Evolutionary conservation across 2,888 invertebrate species (phyloP).

Genomic region (Cephonodes hylas): DNA sequence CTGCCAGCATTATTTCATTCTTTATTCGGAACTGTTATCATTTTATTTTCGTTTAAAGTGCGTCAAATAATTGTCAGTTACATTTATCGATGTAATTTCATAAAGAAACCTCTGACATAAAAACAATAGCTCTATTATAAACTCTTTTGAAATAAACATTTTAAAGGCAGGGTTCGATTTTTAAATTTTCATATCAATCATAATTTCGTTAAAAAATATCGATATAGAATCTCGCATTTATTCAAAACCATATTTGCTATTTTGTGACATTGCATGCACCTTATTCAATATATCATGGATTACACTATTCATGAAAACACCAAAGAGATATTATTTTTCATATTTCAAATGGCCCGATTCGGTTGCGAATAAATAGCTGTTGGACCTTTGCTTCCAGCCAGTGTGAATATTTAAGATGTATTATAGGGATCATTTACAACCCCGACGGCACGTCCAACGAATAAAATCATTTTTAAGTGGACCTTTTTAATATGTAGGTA

Average conservation of each 20-base stretch:
- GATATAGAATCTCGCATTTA: background rate
- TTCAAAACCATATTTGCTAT: background rate
- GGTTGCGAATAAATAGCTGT: constrained; percentile 34
- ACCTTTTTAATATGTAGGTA: constrained; percentile 32
- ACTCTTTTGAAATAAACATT: too few relatives aligned
- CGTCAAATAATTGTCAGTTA: too few relatives aligned
- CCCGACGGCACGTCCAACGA: constrained; percentile 35
- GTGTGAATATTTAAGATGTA: constrained; percentile 57
- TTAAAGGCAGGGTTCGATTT: background rate
- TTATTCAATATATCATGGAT: background rate
- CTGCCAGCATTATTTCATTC: background rate
- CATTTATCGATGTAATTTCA: too few relatives aligned
- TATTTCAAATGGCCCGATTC: constrained; percentile 10
- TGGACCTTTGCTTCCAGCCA: constrained; percentile 30
- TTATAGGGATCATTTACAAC: constrained; percentile 51
- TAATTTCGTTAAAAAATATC: background rate
- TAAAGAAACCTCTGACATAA: too few relatives aligned
- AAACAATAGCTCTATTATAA: too few relatives aligned
- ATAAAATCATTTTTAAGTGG: constrained; percentile 46
- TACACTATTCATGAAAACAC: too few relatives aligned
- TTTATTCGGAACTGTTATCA: constrained; percentile 2
- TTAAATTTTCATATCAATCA: background rate
- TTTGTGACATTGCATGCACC: background rate
- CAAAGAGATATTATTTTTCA: background rate
- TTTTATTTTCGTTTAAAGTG: background rate